These are phyloP conservation scores for Podargus strigoides DNA, from an alignment of 2,797 vertebrate genomes.

Conservation along the genomic window DNA sequence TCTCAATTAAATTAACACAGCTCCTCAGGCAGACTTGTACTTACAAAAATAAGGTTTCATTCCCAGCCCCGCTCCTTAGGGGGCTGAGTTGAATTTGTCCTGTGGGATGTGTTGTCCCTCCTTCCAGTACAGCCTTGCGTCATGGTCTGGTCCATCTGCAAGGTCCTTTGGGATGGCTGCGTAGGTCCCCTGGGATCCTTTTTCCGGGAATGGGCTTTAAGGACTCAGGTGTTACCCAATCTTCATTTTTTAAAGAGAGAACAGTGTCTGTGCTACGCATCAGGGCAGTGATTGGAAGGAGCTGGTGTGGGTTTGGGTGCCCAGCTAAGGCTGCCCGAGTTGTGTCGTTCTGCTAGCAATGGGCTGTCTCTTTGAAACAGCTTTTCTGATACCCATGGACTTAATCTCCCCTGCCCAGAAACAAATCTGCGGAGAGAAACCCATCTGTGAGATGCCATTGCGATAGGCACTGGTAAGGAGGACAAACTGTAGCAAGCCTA, in stretches of 20 bases:
- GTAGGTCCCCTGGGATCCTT: background rate
- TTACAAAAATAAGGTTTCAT: background rate
- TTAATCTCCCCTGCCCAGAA: background rate
- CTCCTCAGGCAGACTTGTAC: background rate
- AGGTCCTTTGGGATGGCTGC: background rate
- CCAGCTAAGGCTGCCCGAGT: background rate
- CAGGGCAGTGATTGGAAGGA: background rate
- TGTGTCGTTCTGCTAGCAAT: rapidly evolving
- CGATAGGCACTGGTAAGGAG: background rate
- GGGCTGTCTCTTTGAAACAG: background rate
- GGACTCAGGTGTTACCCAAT: background rate
- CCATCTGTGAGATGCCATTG: background rate
- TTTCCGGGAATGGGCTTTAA: background rate
- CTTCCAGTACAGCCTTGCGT: background rate
- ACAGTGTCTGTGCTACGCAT: rapidly evolving
- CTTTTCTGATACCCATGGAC: background rate
- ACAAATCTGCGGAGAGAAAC: background rate
- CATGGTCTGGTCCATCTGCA: background rate
- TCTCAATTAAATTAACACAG: constrained; percentile 17
- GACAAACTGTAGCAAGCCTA: background rate
- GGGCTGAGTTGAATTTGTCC: background rate
- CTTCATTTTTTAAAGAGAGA: background rate
- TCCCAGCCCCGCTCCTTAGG: background rate
- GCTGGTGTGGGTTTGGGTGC: background rate
- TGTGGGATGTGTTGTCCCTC: background rate